Conservation (phyloP, 2,888 invertebrate genomes). For the Tortrix viridana region DNA sequence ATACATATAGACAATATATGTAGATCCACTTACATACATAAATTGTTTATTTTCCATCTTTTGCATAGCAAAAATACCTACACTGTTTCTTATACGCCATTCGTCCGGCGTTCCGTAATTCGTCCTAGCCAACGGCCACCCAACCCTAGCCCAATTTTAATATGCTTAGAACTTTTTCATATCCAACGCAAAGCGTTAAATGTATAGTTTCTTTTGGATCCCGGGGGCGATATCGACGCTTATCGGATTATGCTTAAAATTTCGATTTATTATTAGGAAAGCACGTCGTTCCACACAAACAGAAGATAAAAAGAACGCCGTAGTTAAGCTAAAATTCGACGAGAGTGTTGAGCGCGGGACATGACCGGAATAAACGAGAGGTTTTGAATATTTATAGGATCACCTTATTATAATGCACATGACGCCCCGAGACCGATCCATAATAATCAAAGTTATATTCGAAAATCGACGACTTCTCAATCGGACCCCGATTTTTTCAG, state of each 20-base stretch:
- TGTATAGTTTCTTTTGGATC: not conserved
- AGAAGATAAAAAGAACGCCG: conserved; percentile 34
- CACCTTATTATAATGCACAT: conserved; percentile 58
- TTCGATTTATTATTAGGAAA: conserved; percentile 26
- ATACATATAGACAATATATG: too few relatives aligned
- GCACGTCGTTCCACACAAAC: conserved; percentile 27
- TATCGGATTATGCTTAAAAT: conserved; percentile 8
- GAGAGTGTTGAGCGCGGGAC: conserved; percentile 31
- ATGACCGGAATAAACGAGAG: conserved; percentile 39
- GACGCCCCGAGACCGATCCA: conserved; percentile 40
- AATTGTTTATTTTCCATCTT: too few relatives aligned
- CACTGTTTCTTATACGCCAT: too few relatives aligned
- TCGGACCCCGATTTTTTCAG: not conserved
- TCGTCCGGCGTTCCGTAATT: too few relatives aligned
- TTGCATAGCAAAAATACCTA: too few relatives aligned
- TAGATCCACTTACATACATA: too few relatives aligned
- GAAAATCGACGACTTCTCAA: conserved; percentile 44
- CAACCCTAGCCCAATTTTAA: too few relatives aligned
- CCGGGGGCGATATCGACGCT: not conserved
- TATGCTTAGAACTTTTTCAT: not conserved
- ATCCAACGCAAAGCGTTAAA: not conserved
- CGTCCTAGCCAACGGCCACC: too few relatives aligned
- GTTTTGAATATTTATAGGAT: conserved; percentile 61
- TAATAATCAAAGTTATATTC: conserved; percentile 51
- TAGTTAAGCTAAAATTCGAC: conserved; percentile 33